Evolutionary conservation across 2,113 vertebrate species (phyloP).

Genomic region (Mesoclemmys tuberculata): DNA sequence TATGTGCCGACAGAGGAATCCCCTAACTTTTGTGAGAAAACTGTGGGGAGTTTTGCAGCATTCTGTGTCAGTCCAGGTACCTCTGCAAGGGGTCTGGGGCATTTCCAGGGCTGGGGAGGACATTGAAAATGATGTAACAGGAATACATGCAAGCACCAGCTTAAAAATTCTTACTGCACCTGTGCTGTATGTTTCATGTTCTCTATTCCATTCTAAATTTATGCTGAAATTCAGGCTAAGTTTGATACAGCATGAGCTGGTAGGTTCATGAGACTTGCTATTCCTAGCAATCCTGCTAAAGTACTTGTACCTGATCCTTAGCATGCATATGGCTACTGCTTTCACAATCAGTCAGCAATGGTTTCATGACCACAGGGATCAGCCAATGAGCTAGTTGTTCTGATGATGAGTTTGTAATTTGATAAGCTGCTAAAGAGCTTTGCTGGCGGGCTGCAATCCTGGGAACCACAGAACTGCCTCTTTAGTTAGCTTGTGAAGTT

Average conservation of each 20-base stretch:
- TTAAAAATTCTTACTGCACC: not conserved
- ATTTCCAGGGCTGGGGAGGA: not conserved
- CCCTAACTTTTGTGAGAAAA: not conserved
- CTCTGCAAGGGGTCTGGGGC: not conserved
- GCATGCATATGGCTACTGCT: not conserved
- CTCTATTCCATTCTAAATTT: not conserved
- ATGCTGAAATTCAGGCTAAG: not conserved
- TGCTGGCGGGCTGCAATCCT: not conserved
- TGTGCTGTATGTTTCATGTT: not conserved
- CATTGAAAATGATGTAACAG: not conserved
- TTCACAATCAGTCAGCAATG: not conserved
- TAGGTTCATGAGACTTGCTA: not conserved
- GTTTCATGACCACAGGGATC: not conserved
- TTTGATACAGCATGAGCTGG: not conserved
- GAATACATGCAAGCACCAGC: not conserved
- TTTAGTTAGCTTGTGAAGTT: not conserved
- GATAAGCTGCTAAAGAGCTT: not conserved
- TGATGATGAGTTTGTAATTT: not conserved
- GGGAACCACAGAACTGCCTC: conserved; percentile 29
- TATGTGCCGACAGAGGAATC: no score
- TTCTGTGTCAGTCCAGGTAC: not conserved
- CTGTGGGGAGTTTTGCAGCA: not conserved
- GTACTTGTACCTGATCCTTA: not conserved
- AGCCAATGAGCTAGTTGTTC: not conserved
- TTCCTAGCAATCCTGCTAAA: not conserved